Conservation (phyloP, 1,140 invertebrate genomes). For the Radopholus similis region DNA sequence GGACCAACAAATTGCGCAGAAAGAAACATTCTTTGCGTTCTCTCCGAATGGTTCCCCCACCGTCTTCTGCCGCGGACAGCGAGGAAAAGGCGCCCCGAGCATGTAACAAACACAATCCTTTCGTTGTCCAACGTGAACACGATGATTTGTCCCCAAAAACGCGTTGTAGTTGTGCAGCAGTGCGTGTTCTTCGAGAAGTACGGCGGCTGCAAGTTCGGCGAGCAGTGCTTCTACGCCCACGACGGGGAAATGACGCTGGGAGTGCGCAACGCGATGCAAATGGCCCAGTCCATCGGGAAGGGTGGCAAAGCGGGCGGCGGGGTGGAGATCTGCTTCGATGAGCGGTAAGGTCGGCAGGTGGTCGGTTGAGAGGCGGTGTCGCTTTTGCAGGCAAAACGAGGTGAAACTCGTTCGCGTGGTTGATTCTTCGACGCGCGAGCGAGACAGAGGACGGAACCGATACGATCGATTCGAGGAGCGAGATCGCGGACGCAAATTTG, state of each 20-base stretch:
- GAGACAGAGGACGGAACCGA: not conserved
- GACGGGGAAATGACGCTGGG: slow-evolving; percentile 18
- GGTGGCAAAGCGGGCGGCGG: slow-evolving; percentile 6
- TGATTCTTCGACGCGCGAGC: not conserved
- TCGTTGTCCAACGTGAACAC: not conserved
- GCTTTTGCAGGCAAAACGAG: slow-evolving; percentile 2
- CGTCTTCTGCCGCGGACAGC: not conserved
- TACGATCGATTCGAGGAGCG: not conserved
- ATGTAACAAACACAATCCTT: not conserved
- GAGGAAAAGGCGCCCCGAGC: not conserved
- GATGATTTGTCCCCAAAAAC: not conserved
- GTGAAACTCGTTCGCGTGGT: slow-evolving; percentile 10
- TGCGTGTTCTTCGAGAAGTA: slow-evolving; percentile 14
- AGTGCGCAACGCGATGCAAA: slow-evolving; percentile 15
- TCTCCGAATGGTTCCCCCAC: not conserved
- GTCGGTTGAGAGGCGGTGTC: not conserved
- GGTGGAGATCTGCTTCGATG: slow-evolving; percentile 16
- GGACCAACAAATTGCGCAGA: no score
- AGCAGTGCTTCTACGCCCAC: slow-evolving; percentile 18
- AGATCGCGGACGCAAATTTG: not conserved
- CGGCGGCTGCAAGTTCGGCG: slow-evolving; percentile 12
- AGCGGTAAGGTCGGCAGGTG: not conserved
- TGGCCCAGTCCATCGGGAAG: slow-evolving; percentile 12
- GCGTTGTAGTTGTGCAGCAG: slow-evolving; percentile 10
- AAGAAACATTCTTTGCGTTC: not conserved